These are phyloP conservation scores for Coremacera marginata DNA, from an alignment of 2,888 invertebrate species.

Conservation along the genomic window DNA sequence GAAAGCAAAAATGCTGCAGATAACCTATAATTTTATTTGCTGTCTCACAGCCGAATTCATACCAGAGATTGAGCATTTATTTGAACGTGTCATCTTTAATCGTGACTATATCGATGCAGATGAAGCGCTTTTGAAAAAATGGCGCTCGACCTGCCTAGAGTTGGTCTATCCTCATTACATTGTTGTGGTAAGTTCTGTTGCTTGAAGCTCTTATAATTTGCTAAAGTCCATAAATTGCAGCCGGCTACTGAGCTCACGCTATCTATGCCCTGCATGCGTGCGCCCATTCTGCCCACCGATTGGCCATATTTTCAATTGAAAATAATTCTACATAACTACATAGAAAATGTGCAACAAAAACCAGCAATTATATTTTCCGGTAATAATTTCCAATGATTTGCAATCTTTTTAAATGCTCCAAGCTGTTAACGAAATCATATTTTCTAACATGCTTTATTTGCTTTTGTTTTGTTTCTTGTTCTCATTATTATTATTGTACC, in stretches of 20 bases:
- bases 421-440: not conserved
- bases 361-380: conserved; percentile 52
- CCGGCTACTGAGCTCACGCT: conserved; percentile 68
- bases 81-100: conserved; percentile 75
- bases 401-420: not conserved
- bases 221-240: conserved; percentile 47
- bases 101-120: conserved; percentile 72
- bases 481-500: too few relatives aligned
- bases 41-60: conserved; percentile 74
- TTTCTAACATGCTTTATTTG: not conserved
- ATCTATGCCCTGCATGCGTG: conserved; percentile 71
- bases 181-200: conserved; percentile 59
- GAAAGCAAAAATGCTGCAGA: conserved; percentile 57
- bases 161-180: conserved; percentile 70
- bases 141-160: conserved; percentile 71
- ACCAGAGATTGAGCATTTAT: conserved; percentile 72
- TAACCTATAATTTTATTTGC: conserved; percentile 75
- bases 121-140: conserved; percentile 70
- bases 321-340: conserved; percentile 62
- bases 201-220: not conserved
- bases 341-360: conserved; percentile 60
- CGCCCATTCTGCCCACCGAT: conserved; percentile 80
- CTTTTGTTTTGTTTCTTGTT: not conserved
- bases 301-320: conserved; percentile 83
- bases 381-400: conserved; percentile 38